Base-by-base conservation (phyloP, 2,797 vertebrate genomes). In the Halcyon smyrnensis region DNA sequence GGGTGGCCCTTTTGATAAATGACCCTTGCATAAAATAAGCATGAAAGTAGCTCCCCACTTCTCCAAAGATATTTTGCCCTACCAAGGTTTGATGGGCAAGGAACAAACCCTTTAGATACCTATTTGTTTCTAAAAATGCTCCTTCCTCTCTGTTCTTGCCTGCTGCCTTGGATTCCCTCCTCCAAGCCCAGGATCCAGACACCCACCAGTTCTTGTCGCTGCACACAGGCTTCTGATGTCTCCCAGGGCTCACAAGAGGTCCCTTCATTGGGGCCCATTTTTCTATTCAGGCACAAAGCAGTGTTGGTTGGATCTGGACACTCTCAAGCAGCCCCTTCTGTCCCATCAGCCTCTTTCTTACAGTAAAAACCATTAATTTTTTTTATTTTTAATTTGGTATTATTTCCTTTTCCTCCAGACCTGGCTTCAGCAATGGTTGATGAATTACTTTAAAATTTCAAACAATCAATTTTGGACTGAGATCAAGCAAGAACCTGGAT, bases 121-220 rank as follows among this genome's bases (percentile, higher is more conserved):
- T 7, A 13, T 60, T 36, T 79, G 6, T 32, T 57, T 80, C 60
- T 75, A 37, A 8, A 59, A 64, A 78, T 57, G 34, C 18, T 73
- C 28, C 19, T 82, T 59, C 37, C 25, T 7, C 27, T 81, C 19
- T 76, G 11, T 13, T 73, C 36, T 64, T 6, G 0, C 8, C 39
- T 63, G 39, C 30, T 68, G 36, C 36, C 28, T 45, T 2, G 0
- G n/a, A 39, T 86, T 64, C 27, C 9, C 9, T 3, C 2, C 12
- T 65, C 53, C 51, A 34, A 32, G 30, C 17, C 41, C n/a, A 81
- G 37, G 45, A 83, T 19, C 18, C 46, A 70, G 53, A 13, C 34
- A 71, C 18, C 28, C 41, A n/a, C 11, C 0, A 0, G 11, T 16
- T 20, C 41, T 63, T 12, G 0, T 34, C 56, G 62, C 37, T 1